Evolutionary conservation across 2,797 vertebrate genomes (phyloP), one percentile per base, ranked within the genome.

Genomic region (Microctenopoma steveboyesi): DNA sequence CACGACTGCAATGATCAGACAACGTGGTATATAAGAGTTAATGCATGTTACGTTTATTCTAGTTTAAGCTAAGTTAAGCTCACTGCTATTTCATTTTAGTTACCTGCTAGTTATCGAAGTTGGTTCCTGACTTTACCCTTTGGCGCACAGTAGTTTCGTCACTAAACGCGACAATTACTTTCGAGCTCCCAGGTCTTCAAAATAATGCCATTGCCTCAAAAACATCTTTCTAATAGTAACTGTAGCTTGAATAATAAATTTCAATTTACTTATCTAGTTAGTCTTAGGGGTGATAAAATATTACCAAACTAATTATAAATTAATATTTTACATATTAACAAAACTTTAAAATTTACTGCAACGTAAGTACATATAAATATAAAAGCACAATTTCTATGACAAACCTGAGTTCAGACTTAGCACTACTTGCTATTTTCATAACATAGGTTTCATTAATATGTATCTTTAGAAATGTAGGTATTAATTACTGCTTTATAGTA

Each of bases 81-180:
- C 15, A 1, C 3, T 62, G 48, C 39, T 14, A 8, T 27, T 52
- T 48, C 12, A 12, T n/a, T 55, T 64, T 3, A 59, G 64, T 78
- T 91, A 92, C 92, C 90, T 92, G 78, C 54, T 55, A 66, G 60
- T 84, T 62, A 28, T 57, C 69, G 80, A 82, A 77, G 79, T 81
- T 81, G 74, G 73, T 85, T 87, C 88, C 84, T 74, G 80, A 89
- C 84, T 90, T 87, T 76, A 40, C 57, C 47, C 43, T 51, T 39
- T 4, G 90, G 52, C 88, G 88, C 91, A 62, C 33, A 65, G 53
- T 40, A 83, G 73, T 4, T 18, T 5, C 89, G 91, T 93, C 91
- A 91, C 30, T 62, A 81, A 37, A 16, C 18, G 86, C 89, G 83
- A 90, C 77, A 28, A 8, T 0, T 46, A 76, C 45, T 60, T 33